Evolutionary conservation across 2,888 invertebrate genomes (phyloP).

Genomic region (Parascotia fuliginaria): DNA sequence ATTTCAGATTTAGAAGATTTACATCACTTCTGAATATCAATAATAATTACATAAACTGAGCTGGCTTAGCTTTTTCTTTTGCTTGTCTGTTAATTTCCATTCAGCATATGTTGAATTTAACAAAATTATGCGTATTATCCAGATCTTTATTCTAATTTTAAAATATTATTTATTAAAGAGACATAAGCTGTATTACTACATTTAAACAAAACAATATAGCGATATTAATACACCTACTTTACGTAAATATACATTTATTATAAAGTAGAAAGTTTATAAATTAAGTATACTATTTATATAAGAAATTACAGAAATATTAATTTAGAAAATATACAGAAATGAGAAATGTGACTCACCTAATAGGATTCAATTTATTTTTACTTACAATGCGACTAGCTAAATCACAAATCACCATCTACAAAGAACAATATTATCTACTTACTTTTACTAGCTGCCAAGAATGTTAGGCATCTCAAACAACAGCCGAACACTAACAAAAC

Average conservation of each 20-base stretch:
- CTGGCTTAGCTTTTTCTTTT: no score
- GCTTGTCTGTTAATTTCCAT: neutral
- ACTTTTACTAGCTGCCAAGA: conserved; percentile 23
- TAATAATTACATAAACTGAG: no score
- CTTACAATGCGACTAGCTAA: conserved; percentile 25
- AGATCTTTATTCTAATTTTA: neutral
- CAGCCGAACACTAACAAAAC: conserved; percentile 9
- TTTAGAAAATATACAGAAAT: no score
- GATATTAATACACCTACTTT: no score
- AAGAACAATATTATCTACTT: conserved; percentile 3
- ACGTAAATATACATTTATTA: no score
- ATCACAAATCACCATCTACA: conserved; percentile 31
- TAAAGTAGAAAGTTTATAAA: neutral
- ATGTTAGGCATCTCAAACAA: conserved; percentile 5
- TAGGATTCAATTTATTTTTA: conserved; percentile 15
- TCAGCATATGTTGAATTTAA: neutral
- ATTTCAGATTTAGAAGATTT: no score
- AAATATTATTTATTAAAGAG: no score
- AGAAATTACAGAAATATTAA: neutral
- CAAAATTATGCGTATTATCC: neutral
- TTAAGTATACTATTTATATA: neutral
- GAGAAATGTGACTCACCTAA: conserved; percentile 34
- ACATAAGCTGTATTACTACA: no score
- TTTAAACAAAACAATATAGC: no score
- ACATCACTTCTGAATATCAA: no score